Conservation (phyloP, 2,113 vertebrate genomes). For the Willisornis vidua region DNA sequence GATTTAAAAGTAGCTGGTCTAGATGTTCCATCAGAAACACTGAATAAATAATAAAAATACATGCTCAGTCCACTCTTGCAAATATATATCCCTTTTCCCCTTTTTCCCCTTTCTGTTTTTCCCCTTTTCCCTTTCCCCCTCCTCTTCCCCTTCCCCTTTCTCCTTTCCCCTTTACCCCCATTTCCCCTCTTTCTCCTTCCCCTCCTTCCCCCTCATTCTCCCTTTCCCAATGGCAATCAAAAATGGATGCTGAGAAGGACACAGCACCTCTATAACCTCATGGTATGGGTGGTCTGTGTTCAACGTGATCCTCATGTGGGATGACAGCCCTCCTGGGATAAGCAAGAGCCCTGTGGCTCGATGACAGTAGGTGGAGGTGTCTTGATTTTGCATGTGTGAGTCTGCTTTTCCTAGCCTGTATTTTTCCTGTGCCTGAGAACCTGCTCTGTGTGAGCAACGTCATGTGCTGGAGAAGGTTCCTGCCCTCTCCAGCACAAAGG, state of each 20-base stretch:
- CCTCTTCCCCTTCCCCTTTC: not conserved
- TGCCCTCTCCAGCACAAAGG: not conserved
- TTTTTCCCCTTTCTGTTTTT: not conserved
- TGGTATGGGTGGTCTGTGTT: not conserved
- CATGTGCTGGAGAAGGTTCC: not conserved
- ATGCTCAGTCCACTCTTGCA: not conserved
- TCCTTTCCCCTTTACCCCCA: no score
- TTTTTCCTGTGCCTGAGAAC: not conserved
- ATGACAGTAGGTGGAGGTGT: not conserved
- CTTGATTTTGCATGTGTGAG: rapidly evolving
- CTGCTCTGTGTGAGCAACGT: not conserved
- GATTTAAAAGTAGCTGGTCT: not conserved
- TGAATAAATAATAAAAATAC: not conserved
- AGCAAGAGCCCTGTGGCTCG: not conserved
- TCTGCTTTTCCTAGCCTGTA: not conserved
- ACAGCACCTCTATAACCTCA: not conserved
- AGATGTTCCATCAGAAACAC: not conserved
- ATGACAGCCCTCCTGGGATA: not conserved
- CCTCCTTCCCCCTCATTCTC: not conserved
- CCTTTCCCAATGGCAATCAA: not conserved
- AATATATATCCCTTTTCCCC: not conserved
- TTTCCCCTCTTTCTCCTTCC: no score
- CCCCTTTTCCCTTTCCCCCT: not conserved
- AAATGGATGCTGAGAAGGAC: not conserved
- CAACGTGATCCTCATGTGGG: rapidly evolving